Percentiles rank a stretch among this genome's conserved stretches.
Conservation (phyloP, 2,113 vertebrate species). For the Pedetes capensis region DNA sequence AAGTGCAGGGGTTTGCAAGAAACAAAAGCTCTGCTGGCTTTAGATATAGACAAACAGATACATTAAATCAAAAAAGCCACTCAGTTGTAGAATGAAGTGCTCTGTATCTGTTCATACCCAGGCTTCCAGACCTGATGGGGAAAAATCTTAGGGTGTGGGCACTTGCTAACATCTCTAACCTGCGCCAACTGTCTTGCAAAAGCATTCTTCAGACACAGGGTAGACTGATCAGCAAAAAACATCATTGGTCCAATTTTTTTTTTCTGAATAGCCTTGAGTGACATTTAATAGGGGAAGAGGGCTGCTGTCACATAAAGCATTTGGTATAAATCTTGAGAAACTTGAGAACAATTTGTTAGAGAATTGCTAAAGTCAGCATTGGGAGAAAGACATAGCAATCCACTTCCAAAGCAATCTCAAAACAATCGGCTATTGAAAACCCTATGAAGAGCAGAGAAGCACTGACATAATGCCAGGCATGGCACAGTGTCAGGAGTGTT, state of each 20-base stretch:
- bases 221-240: background rate
- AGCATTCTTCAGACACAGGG: background rate
- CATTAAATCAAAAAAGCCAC: background rate
- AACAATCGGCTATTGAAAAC: too few relatives aligned
- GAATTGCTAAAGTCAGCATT: background rate
- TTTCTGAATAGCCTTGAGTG: background rate
- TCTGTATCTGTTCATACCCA: background rate
- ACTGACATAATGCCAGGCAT: too few relatives aligned
- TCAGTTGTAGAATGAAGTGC: background rate
- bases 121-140: background rate
- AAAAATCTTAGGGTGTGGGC: background rate
- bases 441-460: too few relatives aligned
- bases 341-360: background rate
- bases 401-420: too few relatives aligned
- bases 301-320: background rate
- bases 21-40: background rate
- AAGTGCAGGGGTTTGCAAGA: background rate
- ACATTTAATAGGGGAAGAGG: background rate
- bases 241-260: background rate
- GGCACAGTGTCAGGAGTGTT: too few relatives aligned
- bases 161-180: background rate
- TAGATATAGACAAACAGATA: background rate
- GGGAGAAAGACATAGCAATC: too few relatives aligned
- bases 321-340: background rate
- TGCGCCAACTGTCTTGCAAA: background rate